These are phyloP conservation scores for Phoxinus dragarum DNA, from an alignment of 2,797 vertebrate genomes.

Conservation along the genomic window DNA sequence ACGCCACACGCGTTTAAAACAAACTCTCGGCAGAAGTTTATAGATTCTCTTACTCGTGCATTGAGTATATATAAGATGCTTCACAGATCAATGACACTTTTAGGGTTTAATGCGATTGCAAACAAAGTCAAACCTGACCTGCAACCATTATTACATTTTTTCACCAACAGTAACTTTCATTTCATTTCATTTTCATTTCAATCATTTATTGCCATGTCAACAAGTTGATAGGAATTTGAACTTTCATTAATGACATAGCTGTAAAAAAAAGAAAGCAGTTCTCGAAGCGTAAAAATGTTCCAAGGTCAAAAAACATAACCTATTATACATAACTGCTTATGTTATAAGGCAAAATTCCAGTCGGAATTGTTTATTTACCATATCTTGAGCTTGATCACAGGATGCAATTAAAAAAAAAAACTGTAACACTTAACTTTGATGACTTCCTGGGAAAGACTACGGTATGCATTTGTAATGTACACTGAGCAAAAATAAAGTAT, in stretches of 20 bases:
- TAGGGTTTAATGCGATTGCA: not conserved
- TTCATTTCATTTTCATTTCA: too few relatives aligned
- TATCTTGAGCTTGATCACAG: not conserved
- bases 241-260: not conserved
- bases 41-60: not conserved
- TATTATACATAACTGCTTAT: not conserved
- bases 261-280: not conserved
- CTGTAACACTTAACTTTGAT: not conserved
- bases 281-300: not conserved
- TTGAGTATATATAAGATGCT: not conserved
- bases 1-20: not conserved
- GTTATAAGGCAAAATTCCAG: not conserved
- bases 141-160: not conserved
- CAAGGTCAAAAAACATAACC: not conserved
- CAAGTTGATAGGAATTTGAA: too few relatives aligned
- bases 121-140: not conserved
- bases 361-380: not conserved
- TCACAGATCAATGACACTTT: not conserved
- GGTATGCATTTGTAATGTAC: not conserved
- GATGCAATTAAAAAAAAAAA: not conserved
- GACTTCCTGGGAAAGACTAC: not conserved
- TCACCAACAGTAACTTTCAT: too few relatives aligned
- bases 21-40: not conserved
- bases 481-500: not conserved
- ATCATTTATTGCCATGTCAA: too few relatives aligned